phyloP scores from a whole-genome alignment of 2,797 vertebrate species.

The Salarias fasciatus region DNA sequence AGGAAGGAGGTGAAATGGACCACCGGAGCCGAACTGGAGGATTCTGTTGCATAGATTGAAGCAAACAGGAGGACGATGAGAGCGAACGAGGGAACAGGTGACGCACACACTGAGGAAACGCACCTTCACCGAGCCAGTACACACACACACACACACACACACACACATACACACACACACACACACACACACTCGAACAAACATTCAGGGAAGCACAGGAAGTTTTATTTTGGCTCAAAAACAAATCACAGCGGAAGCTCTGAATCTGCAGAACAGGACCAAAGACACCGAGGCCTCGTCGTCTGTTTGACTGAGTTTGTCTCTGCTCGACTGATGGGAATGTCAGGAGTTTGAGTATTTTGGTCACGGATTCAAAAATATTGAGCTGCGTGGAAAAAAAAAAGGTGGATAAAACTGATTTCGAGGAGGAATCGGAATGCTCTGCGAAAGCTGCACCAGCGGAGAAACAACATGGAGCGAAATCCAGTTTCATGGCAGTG shows the following conservation, averaged over 20 bases:
- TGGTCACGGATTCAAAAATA: too few relatives aligned
- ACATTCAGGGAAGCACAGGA: slow-evolving; percentile 56
- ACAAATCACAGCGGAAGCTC: slow-evolving; percentile 32
- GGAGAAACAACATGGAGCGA: too few relatives aligned
- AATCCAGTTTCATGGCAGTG: too few relatives aligned
- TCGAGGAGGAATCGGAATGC: too few relatives aligned
- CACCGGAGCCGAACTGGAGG: slow-evolving; percentile 55
- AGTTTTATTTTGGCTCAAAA: slow-evolving; percentile 32
- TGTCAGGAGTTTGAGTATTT: too few relatives aligned
- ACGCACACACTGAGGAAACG: slow-evolving; percentile 71
- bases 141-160: slow-evolving; percentile 14
- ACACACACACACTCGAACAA: slow-evolving; percentile 11
- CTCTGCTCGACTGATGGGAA: too few relatives aligned
- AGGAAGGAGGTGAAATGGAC: slow-evolving; percentile 44
- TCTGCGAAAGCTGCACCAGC: too few relatives aligned
- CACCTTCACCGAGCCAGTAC: slow-evolving; percentile 4
- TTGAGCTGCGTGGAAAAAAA: too few relatives aligned
- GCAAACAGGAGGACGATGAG: slow-evolving; percentile 78
- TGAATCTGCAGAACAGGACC: slow-evolving; percentile 23
- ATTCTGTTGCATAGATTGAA: slow-evolving; percentile 87
- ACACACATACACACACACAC: slow-evolving; percentile 15
- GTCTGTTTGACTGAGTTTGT: too few relatives aligned
- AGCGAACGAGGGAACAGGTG: slow-evolving; percentile 31
- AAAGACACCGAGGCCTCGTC: neutral
- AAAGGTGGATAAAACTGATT: too few relatives aligned